A percentile compares a stretch with the other conserved stretches of the same genome.
Conservation (phyloP, 2,888 invertebrate species). For the Platycheirus rosarum region DNA sequence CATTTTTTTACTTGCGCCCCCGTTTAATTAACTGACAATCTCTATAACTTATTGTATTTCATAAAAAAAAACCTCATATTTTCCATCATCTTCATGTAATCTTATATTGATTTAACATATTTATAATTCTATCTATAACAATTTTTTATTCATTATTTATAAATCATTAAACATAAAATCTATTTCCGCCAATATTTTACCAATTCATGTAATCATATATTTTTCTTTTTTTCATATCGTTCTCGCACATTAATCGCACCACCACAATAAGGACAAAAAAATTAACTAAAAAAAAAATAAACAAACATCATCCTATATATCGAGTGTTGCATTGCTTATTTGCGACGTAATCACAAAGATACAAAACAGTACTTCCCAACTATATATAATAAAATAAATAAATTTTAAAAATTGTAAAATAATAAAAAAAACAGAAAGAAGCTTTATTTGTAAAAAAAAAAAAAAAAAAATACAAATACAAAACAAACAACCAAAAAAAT, state of each 20-base stretch:
- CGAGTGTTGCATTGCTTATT: constrained; percentile 77
- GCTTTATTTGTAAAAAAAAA: constrained; percentile 60
- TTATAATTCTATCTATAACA: neutral
- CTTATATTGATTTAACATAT: neutral
- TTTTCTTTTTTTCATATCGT: constrained; percentile 75
- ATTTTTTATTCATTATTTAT: constrained; percentile 15
- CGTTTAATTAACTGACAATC: too few species aligned
- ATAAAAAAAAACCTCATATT: neutral
- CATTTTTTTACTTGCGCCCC: too few species aligned
- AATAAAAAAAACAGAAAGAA: too few species aligned
- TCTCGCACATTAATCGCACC: constrained; percentile 75
- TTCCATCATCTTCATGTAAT: neutral
- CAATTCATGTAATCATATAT: constrained; percentile 66
- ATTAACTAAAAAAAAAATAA: constrained; percentile 65
- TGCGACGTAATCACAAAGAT: constrained; percentile 77
- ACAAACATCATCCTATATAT: constrained; percentile 72
- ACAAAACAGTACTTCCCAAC: constrained; percentile 70
- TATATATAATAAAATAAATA: constrained; percentile 56
- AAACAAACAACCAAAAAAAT: constrained; percentile 50
- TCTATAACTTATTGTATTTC: neutral
- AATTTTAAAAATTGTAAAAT: constrained; percentile 41
- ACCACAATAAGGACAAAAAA: constrained; percentile 76
- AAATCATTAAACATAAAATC: constrained; percentile 45
- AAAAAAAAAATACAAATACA: constrained; percentile 46
- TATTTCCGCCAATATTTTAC: constrained; percentile 61